phyloP scores from a whole-genome alignment of 2,888 invertebrate genomes.

The Mechanitis mazaeus region DNA sequence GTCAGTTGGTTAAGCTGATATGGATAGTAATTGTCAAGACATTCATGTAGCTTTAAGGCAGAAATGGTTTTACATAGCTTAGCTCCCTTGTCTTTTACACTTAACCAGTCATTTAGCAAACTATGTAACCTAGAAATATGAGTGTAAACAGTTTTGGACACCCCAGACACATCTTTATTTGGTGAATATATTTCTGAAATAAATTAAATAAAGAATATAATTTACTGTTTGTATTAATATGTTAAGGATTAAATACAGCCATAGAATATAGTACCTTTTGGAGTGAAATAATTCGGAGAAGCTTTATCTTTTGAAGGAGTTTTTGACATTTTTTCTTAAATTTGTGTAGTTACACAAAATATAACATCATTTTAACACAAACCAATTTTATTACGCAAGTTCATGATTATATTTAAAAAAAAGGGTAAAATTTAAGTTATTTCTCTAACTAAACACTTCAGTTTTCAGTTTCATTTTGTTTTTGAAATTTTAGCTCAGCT shows the following conservation, averaged over 20 bases:
- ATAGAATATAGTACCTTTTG: constrained; percentile 44
- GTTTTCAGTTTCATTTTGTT: too few relatives aligned
- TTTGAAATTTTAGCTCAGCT: too few relatives aligned
- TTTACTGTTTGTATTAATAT: not conserved
- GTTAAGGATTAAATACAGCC: not conserved
- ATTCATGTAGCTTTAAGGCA: constrained; percentile 55
- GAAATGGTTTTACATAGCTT: constrained; percentile 50
- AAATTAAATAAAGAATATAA: not conserved
- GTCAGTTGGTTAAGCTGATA: constrained; percentile 48
- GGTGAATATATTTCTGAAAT: constrained; percentile 57
- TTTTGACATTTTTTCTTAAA: constrained; percentile 41
- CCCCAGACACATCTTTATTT: constrained; percentile 51
- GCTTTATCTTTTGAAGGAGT: constrained; percentile 41
- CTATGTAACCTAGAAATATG: constrained; percentile 55
- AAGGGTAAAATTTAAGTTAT: too few relatives aligned
- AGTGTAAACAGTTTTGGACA: constrained; percentile 59
- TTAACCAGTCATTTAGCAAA: constrained; percentile 52
- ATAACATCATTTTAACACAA: too few relatives aligned
- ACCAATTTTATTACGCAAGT: too few relatives aligned
- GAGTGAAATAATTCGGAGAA: constrained; percentile 36
- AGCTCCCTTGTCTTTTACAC: constrained; percentile 51
- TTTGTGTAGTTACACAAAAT: too few relatives aligned
- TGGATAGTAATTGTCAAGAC: constrained; percentile 54
- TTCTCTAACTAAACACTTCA: too few relatives aligned
- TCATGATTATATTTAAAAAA: too few relatives aligned